phyloP scores from a whole-genome alignment of 2,113 vertebrate species.

The Pithys albifrons region DNA sequence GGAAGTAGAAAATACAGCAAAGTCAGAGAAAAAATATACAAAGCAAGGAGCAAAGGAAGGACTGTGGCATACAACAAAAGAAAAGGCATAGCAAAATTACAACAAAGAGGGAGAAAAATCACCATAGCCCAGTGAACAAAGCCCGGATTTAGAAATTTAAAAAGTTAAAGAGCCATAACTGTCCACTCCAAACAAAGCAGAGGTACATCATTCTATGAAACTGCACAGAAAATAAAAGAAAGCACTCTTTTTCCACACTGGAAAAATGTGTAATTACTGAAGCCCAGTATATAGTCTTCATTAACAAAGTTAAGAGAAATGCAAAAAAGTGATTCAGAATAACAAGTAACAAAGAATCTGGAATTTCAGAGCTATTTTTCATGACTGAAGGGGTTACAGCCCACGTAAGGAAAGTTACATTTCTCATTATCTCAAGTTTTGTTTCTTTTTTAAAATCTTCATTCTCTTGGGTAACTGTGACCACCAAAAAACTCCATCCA shows the following conservation, averaged over 20 bases:
- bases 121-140: not conserved
- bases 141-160: not conserved
- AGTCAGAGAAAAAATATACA: not conserved
- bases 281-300: not conserved
- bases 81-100: not conserved
- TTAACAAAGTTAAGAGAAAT: not conserved
- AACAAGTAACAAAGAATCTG: not conserved
- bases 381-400: not conserved
- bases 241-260: not conserved
- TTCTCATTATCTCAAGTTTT: not conserved
- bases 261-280: not conserved
- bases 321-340: not conserved
- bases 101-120: not conserved
- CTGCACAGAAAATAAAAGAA: not conserved
- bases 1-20: not conserved
- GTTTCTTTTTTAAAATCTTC: not conserved
- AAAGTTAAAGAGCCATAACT: not conserved
- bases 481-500: not conserved
- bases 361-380: not conserved
- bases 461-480: not conserved
- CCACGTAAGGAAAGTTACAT: not conserved
- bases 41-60: not conserved
- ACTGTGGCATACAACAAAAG: not conserved
- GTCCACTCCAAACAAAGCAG: not conserved
- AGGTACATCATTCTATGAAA: not conserved